A percentile compares a stretch with the other conserved stretches of the same genome.
Evolutionary conservation across 2,113 vertebrate species (phyloP).

Genomic region (Cervus canadensis): DNA sequence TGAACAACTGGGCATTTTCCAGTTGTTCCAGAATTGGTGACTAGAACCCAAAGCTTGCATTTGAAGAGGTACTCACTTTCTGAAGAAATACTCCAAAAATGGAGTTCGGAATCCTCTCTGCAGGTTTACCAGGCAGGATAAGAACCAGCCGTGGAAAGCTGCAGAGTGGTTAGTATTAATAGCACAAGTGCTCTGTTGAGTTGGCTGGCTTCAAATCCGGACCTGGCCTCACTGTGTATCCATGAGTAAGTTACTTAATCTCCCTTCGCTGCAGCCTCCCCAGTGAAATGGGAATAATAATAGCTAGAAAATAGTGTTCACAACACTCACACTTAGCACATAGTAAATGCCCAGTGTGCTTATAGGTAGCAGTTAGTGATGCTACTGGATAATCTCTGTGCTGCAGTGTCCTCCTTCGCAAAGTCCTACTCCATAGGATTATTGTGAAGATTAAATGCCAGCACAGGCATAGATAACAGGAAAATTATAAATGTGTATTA

Average conservation of each 20-base stretch:
- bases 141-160: background rate
- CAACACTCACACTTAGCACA: no score
- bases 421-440: background rate
- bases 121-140: background rate
- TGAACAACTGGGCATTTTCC: background rate
- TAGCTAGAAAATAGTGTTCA: background rate
- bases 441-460: background rate
- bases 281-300: background rate
- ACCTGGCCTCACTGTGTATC: background rate
- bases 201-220: background rate
- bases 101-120: background rate
- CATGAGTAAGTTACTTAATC: background rate
- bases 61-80: background rate
- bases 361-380: no score
- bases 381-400: background rate
- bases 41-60: background rate
- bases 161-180: rapidly evolving
- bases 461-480: background rate
- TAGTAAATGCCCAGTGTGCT: rapidly evolving
- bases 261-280: background rate
- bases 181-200: rapidly evolving
- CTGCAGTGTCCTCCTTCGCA: background rate
- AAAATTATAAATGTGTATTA: background rate
- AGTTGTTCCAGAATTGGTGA: background rate
- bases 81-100: background rate